Base-by-base conservation (phyloP, 2,797 vertebrate species). In the Thaleichthys pacificus region DNA sequence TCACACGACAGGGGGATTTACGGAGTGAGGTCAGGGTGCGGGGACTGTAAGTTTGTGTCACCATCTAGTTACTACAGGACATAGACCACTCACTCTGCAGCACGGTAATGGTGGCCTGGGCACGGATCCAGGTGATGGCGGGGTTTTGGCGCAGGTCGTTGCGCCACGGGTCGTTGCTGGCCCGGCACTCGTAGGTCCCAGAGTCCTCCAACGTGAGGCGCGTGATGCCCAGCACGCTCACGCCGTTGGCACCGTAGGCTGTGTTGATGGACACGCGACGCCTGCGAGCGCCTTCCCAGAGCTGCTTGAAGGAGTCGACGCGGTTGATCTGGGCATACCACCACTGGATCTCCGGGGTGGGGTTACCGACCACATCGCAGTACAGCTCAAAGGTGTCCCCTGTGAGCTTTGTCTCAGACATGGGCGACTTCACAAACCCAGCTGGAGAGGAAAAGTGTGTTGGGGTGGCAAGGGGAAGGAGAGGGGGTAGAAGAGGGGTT, bases 351-450 rank as follows among this genome's bases (percentile, higher is more conserved):
- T 99, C 97, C 79, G 98, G 98, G 83, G 95, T 96, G 91, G 98
- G 98, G 88, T 92, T 96, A 87, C 98, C 98, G 64, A 97, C 94
- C 94, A 99, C 97, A 79, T 98, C 96, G 94, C 98, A 99, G 97
- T 98, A 98, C 94, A 99, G 96, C 95, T 99, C 97, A 94, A 98
- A 98, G 93, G 97, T 96, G 94, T 99, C 97, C 93, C 97, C 97
- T 84, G 97, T 98, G 88, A 99, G 96, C 90, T 98, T 99, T 91
- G 95, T 98, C 93, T 99, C 97, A 91, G 97, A 99, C 96, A 98
- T 96, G 87, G 98, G 98, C 87, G 97, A 99, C 95, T 98, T 99
- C 94, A 97, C 96, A 95, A 99, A 99, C 94, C 98, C 98, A 94
- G 97, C 98, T 99, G 95, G 94, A 96, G 93, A 94, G 72, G 84